Base-by-base conservation (phyloP, 2,888 invertebrate species). In the Tuberolachnus salignus region DNA sequence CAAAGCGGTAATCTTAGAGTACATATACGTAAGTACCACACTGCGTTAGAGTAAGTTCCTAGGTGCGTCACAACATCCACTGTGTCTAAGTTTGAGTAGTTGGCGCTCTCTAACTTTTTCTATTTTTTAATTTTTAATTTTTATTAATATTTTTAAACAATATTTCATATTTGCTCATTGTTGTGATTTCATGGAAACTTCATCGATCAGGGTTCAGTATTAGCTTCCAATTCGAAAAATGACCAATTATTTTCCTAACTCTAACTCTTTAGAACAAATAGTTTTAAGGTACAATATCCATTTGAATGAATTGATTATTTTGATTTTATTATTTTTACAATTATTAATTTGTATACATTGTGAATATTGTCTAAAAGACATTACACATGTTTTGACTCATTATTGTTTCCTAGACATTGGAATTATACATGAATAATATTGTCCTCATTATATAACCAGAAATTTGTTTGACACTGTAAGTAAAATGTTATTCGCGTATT, bases 1-100 rank as follows among this genome's bases (percentile, higher is more conserved):
- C 93, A 93, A 85, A 89, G 93, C 73, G 93, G 93, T 83, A 93
- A 94, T 87, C 88, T 93, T 42, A 92, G 92, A 83, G 93, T 93
- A 23, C 93, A 93, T 85, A 91, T 92, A 83, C 89, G 92, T 82
- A 92, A 93, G 81, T 83, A 83, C 59, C 83, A 83, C 19, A 81
- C 81, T 4, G 49, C 71, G 44, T 66, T 73, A 80, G 78, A 78
- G 67, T 78, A 78, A 78, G 78, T 78, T 78, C 78, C 78, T 78
- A 78, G 78, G 59, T 78, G 67, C 78, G 57, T 78, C 69, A 69
- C 69, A 69, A 78, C 78, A 69, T 78, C 78, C 67, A 78, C 49
- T 61, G 19, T 61, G 19, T 69, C 49, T 61, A 69, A 69, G 78
- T 78, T 69, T 42, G 59, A 61, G 69, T 21, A 78, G 78, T 51